Base-by-base conservation (phyloP, 2,113 vertebrate species). In the Sylvietta virens region DNA sequence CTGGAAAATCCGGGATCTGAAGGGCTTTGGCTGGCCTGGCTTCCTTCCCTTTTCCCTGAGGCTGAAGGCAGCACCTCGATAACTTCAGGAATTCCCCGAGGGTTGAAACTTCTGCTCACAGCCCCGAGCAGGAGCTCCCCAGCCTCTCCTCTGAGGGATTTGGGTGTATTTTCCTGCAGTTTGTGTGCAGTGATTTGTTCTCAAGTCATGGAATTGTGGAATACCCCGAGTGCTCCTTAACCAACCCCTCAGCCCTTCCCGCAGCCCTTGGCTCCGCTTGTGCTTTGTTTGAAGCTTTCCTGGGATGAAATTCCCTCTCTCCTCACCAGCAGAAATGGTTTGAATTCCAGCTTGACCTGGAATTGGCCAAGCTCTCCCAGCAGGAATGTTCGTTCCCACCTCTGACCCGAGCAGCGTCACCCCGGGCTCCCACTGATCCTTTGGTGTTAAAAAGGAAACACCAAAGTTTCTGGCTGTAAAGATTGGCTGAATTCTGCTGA, bases 121-220 rank as follows among this genome's bases (percentile, higher is more conserved):
- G 8, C 30, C 47, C 73, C 1, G 4, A 7, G 42, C 21, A 73
- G 47, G 44, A 84, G 33, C 7, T n/a, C 62, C 21, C 10, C 48
- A 31, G 30, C 60, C 90, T 15, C 83, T 21, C 4, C 48, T 31
- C 35, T 0, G 13, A 4, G 39, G 9, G 30, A 22, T 51, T 15
- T 1, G 40, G 42, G 69, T 39, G 84, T 30, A 20, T 74, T 93
- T 47, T n/a, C 73, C 84, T 5, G 2, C 6, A 4, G 0, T 4
- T 6, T 14, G 3, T 1, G 33, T 10, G 42, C 40, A 31, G 1
- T 6, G 12, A 7, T 71, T 45, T 37, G 4, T 28, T 42, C 80
- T 37, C 0, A 0, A 28, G 8, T 5, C 10, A 1, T 2, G 35
- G 35, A 39, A 24, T 16, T 1, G 0, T 19, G 27, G 65, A 64